Percentiles rank a stretch among this genome's conserved stretches.
Conservation (phyloP, 1,140 invertebrate genomes). For the Heliconius hewitsoni region DNA sequence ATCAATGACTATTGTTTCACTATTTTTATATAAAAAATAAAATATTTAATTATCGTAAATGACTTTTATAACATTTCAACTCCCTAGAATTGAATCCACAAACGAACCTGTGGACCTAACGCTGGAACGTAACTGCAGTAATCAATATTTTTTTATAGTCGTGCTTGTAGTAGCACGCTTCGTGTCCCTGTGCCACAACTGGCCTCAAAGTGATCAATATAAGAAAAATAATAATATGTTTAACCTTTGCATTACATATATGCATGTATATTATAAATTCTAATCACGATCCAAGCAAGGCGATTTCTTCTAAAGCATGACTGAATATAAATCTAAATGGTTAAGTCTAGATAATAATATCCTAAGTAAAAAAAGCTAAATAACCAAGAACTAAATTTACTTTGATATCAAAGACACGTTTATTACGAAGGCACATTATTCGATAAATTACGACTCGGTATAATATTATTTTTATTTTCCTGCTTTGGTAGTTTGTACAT, state of each 20-base stretch:
- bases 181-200: too few relatives aligned
- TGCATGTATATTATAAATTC: neutral
- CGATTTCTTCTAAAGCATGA: neutral
- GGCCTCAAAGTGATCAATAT: neutral
- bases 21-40: too few relatives aligned
- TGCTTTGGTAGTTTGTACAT: too few relatives aligned
- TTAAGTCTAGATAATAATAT: neutral
- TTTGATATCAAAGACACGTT: neutral
- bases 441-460: too few relatives aligned
- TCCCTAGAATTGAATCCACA: too few relatives aligned
- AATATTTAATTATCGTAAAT: too few relatives aligned
- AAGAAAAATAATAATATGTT: slow-evolving; percentile 2
- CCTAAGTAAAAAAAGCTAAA: neutral
- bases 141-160: too few relatives aligned
- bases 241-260: neutral
- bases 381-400: neutral
- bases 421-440: neutral
- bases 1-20: too few relatives aligned
- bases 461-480: too few relatives aligned
- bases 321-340: neutral
- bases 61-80: too few relatives aligned
- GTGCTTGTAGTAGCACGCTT: too few relatives aligned
- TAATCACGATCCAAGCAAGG: neutral
- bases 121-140: neutral
- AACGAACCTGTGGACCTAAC: too few relatives aligned